Percentiles rank a stretch among this genome's conserved stretches.
phyloP scores from a whole-genome alignment of 2,113 vertebrate genomes.

The Anarrhichthys ocellatus region DNA sequence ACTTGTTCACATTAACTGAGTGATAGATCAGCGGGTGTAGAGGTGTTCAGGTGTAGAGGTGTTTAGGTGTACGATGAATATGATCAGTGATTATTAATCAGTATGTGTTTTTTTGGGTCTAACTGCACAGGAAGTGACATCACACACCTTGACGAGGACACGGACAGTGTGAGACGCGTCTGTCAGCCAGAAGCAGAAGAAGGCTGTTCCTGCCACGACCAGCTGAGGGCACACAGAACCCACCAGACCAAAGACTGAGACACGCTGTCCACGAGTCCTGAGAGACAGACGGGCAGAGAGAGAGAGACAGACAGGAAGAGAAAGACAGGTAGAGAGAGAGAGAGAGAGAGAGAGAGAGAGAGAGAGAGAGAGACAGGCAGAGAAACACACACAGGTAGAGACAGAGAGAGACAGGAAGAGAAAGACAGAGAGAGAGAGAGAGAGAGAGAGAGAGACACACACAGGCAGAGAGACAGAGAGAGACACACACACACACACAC shows the following conservation, averaged over 20 bases:
- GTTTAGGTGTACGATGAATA: too few relatives aligned
- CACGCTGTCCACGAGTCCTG: slow-evolving; percentile 50
- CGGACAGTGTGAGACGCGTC: slow-evolving; percentile 59
- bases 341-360: neutral
- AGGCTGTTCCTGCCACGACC: slow-evolving; percentile 77
- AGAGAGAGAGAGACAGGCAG: too few relatives aligned
- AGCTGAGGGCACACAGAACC: slow-evolving; percentile 81
- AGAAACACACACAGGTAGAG: too few relatives aligned
- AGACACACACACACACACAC: neutral
- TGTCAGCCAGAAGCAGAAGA: slow-evolving; percentile 86
- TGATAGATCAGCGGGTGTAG: neutral
- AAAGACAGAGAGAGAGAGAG: neutral
- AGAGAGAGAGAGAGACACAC: too few relatives aligned
- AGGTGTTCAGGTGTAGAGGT: neutral
- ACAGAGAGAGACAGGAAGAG: neutral
- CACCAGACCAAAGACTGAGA: slow-evolving; percentile 82
- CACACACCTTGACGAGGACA: slow-evolving; percentile 83
- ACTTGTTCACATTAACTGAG: neutral
- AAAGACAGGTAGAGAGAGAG: neutral
- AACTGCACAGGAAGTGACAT: slow-evolving; percentile 15
- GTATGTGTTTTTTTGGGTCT: neutral
- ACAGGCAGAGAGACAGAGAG: neutral
- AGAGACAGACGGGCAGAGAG: neutral
- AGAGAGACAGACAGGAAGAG: neutral
- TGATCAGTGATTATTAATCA: neutral